A percentile compares a stretch with the other conserved stretches of the same genome.
Conservation (phyloP, 2,797 vertebrate genomes). For the Knipowitschia caucasica region DNA sequence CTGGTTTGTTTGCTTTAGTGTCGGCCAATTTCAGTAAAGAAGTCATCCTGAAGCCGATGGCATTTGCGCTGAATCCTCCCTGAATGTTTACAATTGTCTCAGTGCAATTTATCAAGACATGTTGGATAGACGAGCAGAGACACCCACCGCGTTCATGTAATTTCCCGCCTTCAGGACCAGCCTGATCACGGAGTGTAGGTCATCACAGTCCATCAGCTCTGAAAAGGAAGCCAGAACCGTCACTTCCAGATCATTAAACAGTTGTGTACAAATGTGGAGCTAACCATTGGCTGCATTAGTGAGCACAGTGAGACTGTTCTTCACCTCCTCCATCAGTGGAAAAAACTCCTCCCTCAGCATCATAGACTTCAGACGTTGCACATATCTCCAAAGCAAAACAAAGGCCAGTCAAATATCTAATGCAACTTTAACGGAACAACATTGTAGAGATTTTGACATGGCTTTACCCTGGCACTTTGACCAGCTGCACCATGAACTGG, state of each 20-base stretch:
- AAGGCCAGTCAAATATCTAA: background rate
- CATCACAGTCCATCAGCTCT: conserved; percentile 81
- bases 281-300: conserved; percentile 77
- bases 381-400: conserved; percentile 66
- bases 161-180: conserved; percentile 84
- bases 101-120: background rate
- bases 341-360: conserved; percentile 82
- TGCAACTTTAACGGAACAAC: no score
- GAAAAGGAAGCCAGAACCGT: conserved; percentile 5
- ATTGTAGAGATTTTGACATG: background rate
- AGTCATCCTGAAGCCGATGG: conserved; percentile 79
- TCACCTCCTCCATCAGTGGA: conserved; percentile 75
- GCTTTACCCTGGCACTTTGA: conserved; percentile 75
- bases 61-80: conserved; percentile 80
- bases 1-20: conserved; percentile 84
- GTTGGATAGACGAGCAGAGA: conserved; percentile 25
- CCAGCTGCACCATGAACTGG: conserved; percentile 78
- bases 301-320: conserved; percentile 70
- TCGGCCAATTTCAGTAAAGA: conserved; percentile 82
- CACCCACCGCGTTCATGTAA: conserved; percentile 83
- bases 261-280: background rate
- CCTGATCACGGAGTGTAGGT: conserved; percentile 81
- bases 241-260: background rate
- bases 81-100: conserved; percentile 40
- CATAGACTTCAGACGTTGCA: conserved; percentile 72